These are phyloP conservation scores for Corapipo altera DNA, from an alignment of 2,113 vertebrate genomes.

Conservation along the genomic window DNA sequence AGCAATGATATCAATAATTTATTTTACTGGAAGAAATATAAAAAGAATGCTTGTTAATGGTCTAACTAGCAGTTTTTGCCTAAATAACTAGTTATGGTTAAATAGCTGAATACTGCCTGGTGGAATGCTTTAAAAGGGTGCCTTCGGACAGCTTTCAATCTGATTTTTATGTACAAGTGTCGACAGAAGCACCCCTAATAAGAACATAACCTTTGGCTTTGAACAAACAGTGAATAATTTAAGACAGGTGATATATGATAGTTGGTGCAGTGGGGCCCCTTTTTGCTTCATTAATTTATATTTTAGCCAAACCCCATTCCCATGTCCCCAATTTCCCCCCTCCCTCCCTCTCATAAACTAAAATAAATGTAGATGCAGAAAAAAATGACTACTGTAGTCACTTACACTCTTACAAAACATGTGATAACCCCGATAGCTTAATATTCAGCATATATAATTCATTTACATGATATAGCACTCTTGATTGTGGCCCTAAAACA, in stretches of 20 bases:
- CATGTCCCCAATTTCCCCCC: conserved; percentile 53
- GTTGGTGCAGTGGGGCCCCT: conserved; percentile 79
- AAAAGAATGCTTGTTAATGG: conserved; percentile 88
- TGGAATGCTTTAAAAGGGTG: conserved; percentile 80
- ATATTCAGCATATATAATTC: conserved; percentile 88
- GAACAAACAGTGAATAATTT: conserved; percentile 82
- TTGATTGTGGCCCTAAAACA: conserved; percentile 84
- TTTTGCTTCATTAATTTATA: conserved; percentile 73
- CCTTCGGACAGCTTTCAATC: conserved; percentile 76
- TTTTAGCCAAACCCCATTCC: conserved; percentile 68
- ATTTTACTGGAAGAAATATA: conserved; percentile 94
- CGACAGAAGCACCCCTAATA: conserved; percentile 69
- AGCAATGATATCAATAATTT: conserved; percentile 93
- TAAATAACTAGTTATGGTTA: conserved; percentile 82
- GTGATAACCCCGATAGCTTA: conserved; percentile 86
- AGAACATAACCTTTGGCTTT: conserved; percentile 91
- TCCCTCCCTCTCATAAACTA: conserved; percentile 69
- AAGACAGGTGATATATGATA: conserved; percentile 77
- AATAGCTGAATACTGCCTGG: conserved; percentile 84
- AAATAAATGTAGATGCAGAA: conserved; percentile 81
- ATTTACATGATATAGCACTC: conserved; percentile 90
- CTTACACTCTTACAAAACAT: conserved; percentile 89
- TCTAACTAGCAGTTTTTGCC: conserved; percentile 83
- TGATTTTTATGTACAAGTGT: conserved; percentile 76
- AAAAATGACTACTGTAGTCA: conserved; percentile 84